Conservation (phyloP, 2,113 vertebrate genomes). For the Gavia stellata region DNA sequence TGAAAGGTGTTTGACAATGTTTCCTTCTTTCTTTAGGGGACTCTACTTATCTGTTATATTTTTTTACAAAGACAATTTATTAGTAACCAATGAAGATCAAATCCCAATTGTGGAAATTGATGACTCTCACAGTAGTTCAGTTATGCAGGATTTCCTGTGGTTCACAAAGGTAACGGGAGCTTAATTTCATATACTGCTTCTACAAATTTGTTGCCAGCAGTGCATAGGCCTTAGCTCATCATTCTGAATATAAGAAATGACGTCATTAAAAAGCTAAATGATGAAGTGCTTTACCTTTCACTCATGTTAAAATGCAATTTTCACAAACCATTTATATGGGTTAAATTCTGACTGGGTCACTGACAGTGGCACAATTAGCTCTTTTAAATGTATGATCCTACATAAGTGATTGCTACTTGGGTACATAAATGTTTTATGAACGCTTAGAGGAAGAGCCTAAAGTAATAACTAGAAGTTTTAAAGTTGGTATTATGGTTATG, state of each 20-base stretch:
- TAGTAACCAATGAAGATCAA: slow-evolving; percentile 97
- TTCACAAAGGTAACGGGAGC: slow-evolving; percentile 88
- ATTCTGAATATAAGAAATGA: neutral
- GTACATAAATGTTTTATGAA: neutral
- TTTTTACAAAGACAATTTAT: slow-evolving; percentile 92
- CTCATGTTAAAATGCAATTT: neutral
- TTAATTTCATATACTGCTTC: slow-evolving; percentile 24
- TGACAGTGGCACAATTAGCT: neutral
- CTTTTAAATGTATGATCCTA: neutral
- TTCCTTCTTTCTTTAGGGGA: slow-evolving; percentile 79
- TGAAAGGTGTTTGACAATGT: slow-evolving; percentile 3
- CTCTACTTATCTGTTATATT: slow-evolving; percentile 93
- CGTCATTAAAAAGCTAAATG: neutral
- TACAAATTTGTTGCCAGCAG: neutral
- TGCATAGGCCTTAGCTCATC: neutral
- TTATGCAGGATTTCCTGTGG: slow-evolving; percentile 97
- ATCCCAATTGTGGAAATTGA: slow-evolving; percentile 98
- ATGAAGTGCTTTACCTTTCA: neutral
- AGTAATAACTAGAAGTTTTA: neutral
- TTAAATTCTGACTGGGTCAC: neutral
- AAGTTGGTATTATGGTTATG: neutral
- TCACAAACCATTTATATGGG: neutral
- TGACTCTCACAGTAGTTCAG: slow-evolving; percentile 88
- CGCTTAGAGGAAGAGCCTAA: neutral
- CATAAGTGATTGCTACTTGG: neutral